Evolutionary conservation across 2,113 vertebrate genomes (phyloP).

Genomic region (Daubentonia madagascariensis): DNA sequence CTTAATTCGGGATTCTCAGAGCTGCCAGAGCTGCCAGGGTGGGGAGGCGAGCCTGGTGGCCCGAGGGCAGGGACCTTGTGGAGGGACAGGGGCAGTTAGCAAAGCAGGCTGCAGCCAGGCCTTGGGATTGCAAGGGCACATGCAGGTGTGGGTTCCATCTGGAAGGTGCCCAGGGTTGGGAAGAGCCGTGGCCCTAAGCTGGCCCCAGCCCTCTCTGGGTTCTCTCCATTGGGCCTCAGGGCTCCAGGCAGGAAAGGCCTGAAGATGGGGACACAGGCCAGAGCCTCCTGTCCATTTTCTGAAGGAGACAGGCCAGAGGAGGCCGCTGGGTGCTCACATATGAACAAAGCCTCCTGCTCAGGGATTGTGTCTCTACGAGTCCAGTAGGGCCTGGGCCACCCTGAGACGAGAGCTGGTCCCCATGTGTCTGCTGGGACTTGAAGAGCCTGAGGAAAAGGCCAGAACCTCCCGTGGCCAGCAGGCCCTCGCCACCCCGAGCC

Average conservation of each 20-base stretch:
- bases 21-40: too few species aligned
- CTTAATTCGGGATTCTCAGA: not conserved
- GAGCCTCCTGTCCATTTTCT: not conserved
- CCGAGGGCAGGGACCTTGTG: not conserved
- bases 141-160: not conserved
- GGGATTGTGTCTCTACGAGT: too few species aligned
- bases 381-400: not conserved
- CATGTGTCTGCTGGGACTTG: not conserved
- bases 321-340: not conserved
- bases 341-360: not conserved
- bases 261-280: not conserved
- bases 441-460: not conserved
- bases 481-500: not conserved
- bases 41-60: fast-evolving
- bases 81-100: fast-evolving
- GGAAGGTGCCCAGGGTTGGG: not conserved
- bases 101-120: not conserved
- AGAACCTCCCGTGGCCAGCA: fast-evolving
- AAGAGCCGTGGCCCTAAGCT: fast-evolving
- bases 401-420: fast-evolving
- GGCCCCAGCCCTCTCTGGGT: not conserved
- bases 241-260: not conserved
- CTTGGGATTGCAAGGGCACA: fast-evolving
- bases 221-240: fast-evolving
- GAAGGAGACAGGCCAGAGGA: not conserved